phyloP scores from a whole-genome alignment of 2,113 vertebrate genomes.

The Potamarius usumacintae region DNA sequence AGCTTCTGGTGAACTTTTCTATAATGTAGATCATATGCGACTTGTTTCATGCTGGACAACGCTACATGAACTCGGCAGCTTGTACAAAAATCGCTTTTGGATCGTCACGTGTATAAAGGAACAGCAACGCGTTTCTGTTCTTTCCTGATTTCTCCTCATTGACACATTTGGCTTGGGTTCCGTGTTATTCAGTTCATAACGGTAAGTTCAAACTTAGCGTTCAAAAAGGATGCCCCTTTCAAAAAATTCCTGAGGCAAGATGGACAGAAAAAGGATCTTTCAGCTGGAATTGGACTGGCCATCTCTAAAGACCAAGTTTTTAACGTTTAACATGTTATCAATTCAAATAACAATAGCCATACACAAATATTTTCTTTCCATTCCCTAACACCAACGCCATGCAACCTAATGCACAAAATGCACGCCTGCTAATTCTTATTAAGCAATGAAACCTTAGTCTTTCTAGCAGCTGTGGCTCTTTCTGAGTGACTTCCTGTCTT shows the following conservation, averaged over 20 bases:
- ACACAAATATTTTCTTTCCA: background rate
- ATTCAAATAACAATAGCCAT: background rate
- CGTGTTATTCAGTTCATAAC: background rate
- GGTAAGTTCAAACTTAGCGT: background rate
- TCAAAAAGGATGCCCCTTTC: background rate
- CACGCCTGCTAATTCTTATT: background rate
- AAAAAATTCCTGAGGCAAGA: background rate
- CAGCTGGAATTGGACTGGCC: background rate
- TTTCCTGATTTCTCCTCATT: background rate
- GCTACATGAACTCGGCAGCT: background rate
- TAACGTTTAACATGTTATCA: background rate
- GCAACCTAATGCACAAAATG: background rate
- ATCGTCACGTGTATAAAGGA: background rate
- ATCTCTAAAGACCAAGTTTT: background rate
- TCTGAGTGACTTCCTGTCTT: background rate
- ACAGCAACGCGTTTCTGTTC: background rate
- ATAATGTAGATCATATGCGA: slow-evolving; percentile 42
- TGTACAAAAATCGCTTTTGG: background rate
- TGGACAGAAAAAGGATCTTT: background rate
- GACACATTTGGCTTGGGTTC: background rate
- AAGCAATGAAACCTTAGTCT: slow-evolving; percentile 4
- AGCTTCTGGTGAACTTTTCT: background rate
- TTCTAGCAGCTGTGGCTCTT: background rate
- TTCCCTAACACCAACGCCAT: background rate
- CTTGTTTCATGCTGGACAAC: background rate